These are phyloP conservation scores for Lithobates sylvaticus DNA, from an alignment of 2,797 vertebrate genomes.

Conservation along the genomic window DNA sequence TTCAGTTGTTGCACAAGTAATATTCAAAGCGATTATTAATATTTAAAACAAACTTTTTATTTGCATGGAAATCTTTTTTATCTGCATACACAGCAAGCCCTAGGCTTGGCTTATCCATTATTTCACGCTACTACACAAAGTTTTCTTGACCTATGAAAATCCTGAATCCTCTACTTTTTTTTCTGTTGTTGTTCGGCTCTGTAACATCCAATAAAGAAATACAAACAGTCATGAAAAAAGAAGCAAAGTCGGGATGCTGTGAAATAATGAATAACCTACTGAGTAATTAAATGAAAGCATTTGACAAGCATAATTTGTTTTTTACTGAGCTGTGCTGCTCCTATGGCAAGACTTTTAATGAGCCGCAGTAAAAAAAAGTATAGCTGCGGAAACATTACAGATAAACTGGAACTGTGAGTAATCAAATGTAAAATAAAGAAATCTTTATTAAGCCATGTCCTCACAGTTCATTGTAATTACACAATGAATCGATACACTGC, in stretches of 20 bases:
- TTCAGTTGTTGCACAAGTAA: no score
- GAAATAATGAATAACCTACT: conserved; percentile 22
- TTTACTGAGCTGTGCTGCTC: conserved; percentile 27
- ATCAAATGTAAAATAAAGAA: conserved; percentile 41
- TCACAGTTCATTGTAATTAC: conserved; percentile 25
- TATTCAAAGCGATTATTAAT: no score
- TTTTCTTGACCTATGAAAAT: no score
- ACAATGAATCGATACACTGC: conserved; percentile 25
- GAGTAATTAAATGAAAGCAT: conserved; percentile 25
- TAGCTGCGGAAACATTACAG: conserved; percentile 1
- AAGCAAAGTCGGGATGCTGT: conserved; percentile 13
- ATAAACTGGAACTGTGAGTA: conserved; percentile 41
- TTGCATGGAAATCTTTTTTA: no score
- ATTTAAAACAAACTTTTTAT: no score
- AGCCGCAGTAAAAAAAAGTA: conserved; percentile 19
- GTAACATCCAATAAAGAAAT: conserved; percentile 5
- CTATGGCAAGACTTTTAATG: conserved; percentile 32
- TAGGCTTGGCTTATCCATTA: no score
- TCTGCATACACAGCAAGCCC: no score
- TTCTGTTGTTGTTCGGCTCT: neutral
- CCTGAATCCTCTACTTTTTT: no score
- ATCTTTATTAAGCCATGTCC: conserved; percentile 18
- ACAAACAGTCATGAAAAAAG: conserved; percentile 28
- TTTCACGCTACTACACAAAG: no score
- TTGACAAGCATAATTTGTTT: conserved; percentile 40